These are phyloP conservation scores for Homarus gammarus DNA, from an alignment of 2,888 invertebrate species.

Conservation along the genomic window DNA sequence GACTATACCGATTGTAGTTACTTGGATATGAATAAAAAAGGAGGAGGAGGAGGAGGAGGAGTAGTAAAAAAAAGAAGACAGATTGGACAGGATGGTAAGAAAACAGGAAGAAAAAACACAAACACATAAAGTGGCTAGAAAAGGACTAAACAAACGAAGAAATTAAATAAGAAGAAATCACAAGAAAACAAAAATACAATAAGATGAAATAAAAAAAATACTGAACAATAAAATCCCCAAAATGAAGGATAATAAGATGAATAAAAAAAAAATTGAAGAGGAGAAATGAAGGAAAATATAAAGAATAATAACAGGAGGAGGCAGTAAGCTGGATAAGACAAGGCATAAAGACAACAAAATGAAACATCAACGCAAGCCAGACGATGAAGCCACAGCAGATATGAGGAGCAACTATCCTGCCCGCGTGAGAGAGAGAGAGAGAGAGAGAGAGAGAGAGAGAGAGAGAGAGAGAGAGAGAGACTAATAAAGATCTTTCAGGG, in stretches of 20 bases:
- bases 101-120: too few relatives aligned
- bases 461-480: background rate
- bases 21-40: too few relatives aligned
- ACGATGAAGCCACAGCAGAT: background rate
- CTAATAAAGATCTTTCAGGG: background rate
- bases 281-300: background rate
- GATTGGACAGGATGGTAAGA: too few relatives aligned
- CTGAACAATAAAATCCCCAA: background rate
- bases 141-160: background rate
- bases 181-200: background rate
- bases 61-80: too few relatives aligned
- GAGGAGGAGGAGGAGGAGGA: too few relatives aligned
- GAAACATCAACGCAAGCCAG: background rate
- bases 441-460: constrained; percentile 6
- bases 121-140: background rate
- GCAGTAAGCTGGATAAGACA: background rate
- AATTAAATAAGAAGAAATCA: background rate
- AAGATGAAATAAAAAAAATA: background rate
- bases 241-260: background rate
- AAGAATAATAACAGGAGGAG: background rate
- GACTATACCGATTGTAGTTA: too few relatives aligned
- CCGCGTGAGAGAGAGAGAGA: background rate
- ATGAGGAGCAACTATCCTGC: background rate
- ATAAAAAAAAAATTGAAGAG: background rate
- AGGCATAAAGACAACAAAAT: background rate